Evolutionary conservation across 2,797 vertebrate genomes (phyloP).

Genomic region (Cephalopachus bancanus): DNA sequence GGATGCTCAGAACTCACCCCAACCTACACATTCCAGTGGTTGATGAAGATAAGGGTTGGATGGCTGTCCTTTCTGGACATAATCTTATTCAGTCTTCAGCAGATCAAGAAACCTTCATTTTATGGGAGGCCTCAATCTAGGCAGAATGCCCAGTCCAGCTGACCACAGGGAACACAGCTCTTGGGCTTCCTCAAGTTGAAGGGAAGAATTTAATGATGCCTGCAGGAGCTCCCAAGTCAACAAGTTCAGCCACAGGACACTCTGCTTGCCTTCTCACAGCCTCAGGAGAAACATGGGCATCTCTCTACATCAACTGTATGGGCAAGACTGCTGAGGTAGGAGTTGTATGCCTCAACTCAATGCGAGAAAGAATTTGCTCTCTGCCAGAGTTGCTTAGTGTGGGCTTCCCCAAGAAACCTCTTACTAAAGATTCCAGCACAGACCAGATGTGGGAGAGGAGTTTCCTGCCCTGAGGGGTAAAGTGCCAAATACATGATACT

Average conservation of each 20-base stretch:
- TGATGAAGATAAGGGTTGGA: no score
- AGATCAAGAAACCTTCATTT: background rate
- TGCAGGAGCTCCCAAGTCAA: background rate
- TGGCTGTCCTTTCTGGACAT: background rate
- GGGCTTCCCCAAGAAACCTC: background rate
- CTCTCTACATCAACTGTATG: background rate
- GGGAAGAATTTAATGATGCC: background rate
- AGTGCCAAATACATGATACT: background rate
- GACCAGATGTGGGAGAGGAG: background rate
- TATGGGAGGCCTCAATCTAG: background rate
- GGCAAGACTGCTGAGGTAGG: background rate
- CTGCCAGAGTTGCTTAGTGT: no score
- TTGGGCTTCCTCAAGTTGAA: background rate
- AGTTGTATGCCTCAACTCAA: no score
- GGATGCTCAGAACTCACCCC: background rate
- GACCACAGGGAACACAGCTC: background rate
- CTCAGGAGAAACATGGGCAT: fast-evolving
- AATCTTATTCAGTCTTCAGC: background rate
- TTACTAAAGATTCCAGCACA: background rate
- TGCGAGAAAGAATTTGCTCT: background rate
- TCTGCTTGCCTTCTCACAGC: background rate
- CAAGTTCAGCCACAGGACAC: background rate
- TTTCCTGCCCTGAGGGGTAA: no score
- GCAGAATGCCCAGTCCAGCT: background rate
- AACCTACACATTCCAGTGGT: background rate